phyloP scores from a whole-genome alignment of 2,113 vertebrate species.

The Psittacula cyanocephala region DNA sequence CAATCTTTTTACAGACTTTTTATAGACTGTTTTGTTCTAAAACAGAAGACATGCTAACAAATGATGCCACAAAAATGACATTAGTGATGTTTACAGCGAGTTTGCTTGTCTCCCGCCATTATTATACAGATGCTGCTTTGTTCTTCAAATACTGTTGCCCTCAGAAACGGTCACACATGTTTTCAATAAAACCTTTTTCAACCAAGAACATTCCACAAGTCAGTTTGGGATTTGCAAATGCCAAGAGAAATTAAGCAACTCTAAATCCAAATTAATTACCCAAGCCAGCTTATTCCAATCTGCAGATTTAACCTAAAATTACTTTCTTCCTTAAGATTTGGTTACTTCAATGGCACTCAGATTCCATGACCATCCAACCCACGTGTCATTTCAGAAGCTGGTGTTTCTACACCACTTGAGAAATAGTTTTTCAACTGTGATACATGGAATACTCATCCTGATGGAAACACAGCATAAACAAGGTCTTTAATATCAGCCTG shows the following conservation, averaged over 20 bases:
- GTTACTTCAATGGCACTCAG: neutral
- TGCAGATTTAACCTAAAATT: neutral
- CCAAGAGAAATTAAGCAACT: conserved; percentile 45
- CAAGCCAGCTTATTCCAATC: neutral
- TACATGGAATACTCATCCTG: neutral
- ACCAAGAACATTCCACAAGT: conserved; percentile 20
- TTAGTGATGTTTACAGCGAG: neutral
- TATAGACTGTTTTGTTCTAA: neutral
- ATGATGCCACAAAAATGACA: neutral
- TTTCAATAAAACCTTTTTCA: conserved; percentile 28
- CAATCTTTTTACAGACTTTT: neutral
- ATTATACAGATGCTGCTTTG: neutral
- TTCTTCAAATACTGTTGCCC: neutral
- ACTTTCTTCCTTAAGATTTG: neutral
- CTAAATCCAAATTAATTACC: conserved; percentile 22
- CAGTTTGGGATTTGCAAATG: conserved; percentile 20
- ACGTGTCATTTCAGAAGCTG: neutral
- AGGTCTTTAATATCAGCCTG: neutral
- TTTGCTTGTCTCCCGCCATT: neutral
- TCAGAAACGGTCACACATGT: conserved; percentile 14
- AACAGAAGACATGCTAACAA: neutral
- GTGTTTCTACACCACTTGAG: neutral
- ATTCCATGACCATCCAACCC: neutral
- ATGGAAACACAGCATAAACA: neutral
- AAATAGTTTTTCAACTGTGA: neutral